phyloP scores from a whole-genome alignment of 2,888 invertebrate species.

The Zhuqinia jingwanae region DNA sequence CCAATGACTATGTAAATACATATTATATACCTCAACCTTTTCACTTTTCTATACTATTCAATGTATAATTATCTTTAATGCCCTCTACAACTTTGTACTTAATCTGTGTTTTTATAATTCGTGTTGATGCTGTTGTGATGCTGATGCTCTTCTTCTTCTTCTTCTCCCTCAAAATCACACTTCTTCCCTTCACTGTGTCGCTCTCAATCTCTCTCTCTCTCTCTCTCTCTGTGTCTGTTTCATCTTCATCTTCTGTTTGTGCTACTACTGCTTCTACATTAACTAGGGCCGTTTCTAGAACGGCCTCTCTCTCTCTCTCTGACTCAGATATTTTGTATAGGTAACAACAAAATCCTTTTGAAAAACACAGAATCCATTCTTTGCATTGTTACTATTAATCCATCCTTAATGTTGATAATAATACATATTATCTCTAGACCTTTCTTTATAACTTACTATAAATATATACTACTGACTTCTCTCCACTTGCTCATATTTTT shows the following conservation, averaged over 20 bases:
- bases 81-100: slow-evolving; percentile 42
- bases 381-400: background rate
- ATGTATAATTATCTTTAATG: background rate
- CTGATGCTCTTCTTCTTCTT: slow-evolving; percentile 52
- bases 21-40: background rate
- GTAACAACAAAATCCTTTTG: slow-evolving; percentile 66
- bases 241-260: slow-evolving; percentile 64
- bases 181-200: slow-evolving; percentile 57
- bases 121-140: slow-evolving; percentile 64
- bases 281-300: slow-evolving; percentile 64
- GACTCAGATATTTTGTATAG: slow-evolving; percentile 60
- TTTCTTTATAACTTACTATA: too few relatives aligned
- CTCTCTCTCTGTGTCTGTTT: slow-evolving; percentile 59
- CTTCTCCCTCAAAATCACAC: slow-evolving; percentile 64
- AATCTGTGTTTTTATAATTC: slow-evolving; percentile 37
- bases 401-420: slow-evolving; percentile 16
- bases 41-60: slow-evolving; percentile 1
- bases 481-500: too few relatives aligned
- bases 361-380: slow-evolving; percentile 42
- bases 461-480: too few relatives aligned
- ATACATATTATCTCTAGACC: too few relatives aligned
- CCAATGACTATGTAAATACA: background rate
- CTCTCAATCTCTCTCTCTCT: slow-evolving; percentile 36
- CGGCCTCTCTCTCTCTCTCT: slow-evolving; percentile 52
- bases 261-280: slow-evolving; percentile 53